Evolutionary conservation across 2,888 invertebrate genomes (phyloP), one percentile per base, ranked within the genome.

Genomic region (Tinea semifulvella): DNA sequence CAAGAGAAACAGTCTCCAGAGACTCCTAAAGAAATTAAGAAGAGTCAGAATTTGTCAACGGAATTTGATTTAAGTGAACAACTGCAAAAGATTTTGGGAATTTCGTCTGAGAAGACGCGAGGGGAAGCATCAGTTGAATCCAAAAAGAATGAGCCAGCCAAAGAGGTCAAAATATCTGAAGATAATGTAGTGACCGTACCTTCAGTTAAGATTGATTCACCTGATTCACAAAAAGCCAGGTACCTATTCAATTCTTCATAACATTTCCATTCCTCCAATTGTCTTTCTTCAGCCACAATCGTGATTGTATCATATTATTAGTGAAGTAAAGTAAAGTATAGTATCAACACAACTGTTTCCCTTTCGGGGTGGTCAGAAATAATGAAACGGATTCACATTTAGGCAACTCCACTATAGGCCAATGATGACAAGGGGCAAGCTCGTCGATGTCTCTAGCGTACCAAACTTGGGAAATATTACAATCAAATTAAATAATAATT

Each of bases 51-150:
- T 49, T 52, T 82, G 27, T 80, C 82, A 0, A 80, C 82, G 1
- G 82, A 82, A 50, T 82, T 82, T 48, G 81, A 82, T 55, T 54
- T 82, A 0, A 80, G 80, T 46, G 82, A 82, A 46, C 82, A 82
- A 47, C 51, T 82, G 53, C 82, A 82, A 56, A 81, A 81, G 50
- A 82, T 82, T 47, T 53, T 82, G 7, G 82, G 82, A 8, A 82
- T 81, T 25, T 72, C 80, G 0, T 68, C 80, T 3, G 82, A 81
- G 50, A 82, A 82, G 49, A 71, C 79, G 0, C 57, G 77, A 1
- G 62, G 61, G 0, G 76, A 74, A 5, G 50, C 57, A 13, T 65
- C 51, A 50, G 54, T 50, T 1, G 81, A 81, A 47, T 6, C 6
- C 2, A 71, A 71, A 51, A 75, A 74, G 51, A 56, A 51, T 38